Base-by-base conservation (phyloP, 2,888 invertebrate species). In the Digitonthophagus gazella region DNA sequence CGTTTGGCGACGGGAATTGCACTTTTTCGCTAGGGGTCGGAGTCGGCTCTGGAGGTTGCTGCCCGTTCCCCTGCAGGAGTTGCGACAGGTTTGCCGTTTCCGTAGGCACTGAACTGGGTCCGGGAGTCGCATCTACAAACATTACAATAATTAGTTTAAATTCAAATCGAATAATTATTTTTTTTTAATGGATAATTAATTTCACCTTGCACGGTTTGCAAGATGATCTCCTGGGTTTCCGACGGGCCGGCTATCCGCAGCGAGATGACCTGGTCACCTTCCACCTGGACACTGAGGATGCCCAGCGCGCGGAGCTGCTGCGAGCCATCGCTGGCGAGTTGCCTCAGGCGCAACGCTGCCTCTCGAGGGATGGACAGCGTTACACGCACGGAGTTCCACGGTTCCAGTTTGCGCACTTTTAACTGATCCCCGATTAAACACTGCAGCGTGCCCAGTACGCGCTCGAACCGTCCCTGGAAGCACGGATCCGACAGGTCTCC, bases 341-440 rank as follows among this genome's bases (percentile, higher is more conserved):
- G 94, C 78, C 96, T 90, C 80, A 98, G 87, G 76, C 95, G 91
- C 79, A 92, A 87, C 80, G 97, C 97, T 80, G 97, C 97, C 85
- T 97, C 97, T 83, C 93, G 91, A 80, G 97, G 97, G 87, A 98
- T 95, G 82, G 95, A 95, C 88, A 98, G 92, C 85, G 97, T 97
- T 84, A 98, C 96, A 85, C 96, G 92, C 79, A 98, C 97, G 78
- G 96, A 95, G 87, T 97, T 96, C 96, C 96, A 98, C 88, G 97
- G 97, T 89, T 97, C 97, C 86, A 96, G 90, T 83, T 92, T 92
- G 80, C 88, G 87, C 76, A 92, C 87, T 80, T 86, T 86, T 78
- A 91, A 83, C 78, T 84, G 85, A 75, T 74, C 74, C 73, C 82
- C 82, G 75, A 95, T 89, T 83, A 95, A 87, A 83, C 88, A 86